Base-by-base conservation (phyloP, 1,140 invertebrate species). In the Leptopilina boulardi region DNA sequence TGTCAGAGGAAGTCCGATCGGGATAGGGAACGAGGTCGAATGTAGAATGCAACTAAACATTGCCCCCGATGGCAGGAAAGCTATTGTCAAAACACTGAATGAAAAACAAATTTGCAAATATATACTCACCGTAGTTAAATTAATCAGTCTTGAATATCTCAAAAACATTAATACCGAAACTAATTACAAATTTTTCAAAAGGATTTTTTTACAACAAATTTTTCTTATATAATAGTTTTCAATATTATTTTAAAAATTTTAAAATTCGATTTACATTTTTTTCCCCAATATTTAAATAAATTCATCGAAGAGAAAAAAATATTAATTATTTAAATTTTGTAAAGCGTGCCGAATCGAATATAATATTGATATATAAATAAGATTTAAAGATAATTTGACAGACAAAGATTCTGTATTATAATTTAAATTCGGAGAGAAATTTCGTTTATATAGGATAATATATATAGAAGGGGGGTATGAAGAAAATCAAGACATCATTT, bases 311-410 rank as follows among this genome's bases (percentile, higher is more conserved):
- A n/a, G n/a, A n/a, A n/a, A n/a, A n/a, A n/a, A n/a, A n/a, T n/a
- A n/a, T n/a, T n/a, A n/a, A n/a, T n/a, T n/a, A n/a, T n/a, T n/a
- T n/a, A n/a, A n/a, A n/a, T n/a, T n/a, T n/a, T n/a, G 2, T 15
- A 47, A 10, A 10, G 74, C 73, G 74, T 47, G 72, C 66, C 47
- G 11, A 8, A 23, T 21, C 77, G 78, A 80, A 77, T 80, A 70
- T 75, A 77, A 76, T 74, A 77, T 70, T 77, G 26, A 77, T 74
- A 71, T 73, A 80, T n/a, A 80, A 80, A 70, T 78, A 81, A 79
- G 71, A 78, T 78, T 79, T 77, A 76, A 79, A 75, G 74, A n/a
- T 79, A 81, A 83, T 83, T 77, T 83, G 82, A 83, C 82, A 81
- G 77, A 76, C 76, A n/a, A 76, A 79, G 75, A 79, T 47, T 77